phyloP scores from a whole-genome alignment of 2,797 vertebrate genomes.

The Salmo trutta region DNA sequence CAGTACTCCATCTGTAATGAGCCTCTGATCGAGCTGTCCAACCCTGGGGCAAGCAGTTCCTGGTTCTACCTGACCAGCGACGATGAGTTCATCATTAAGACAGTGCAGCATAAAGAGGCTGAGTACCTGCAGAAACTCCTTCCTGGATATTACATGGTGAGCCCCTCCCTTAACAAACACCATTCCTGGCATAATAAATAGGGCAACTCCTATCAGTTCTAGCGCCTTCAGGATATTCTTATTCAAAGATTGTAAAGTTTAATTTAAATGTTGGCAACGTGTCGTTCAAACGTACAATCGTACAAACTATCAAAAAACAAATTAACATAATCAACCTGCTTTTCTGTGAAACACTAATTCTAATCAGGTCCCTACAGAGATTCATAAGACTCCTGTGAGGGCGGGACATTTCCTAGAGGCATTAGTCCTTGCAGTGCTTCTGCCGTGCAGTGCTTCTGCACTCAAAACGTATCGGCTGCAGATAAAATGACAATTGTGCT shows the following conservation, averaged over 20 bases:
- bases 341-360: no score
- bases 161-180: constrained; percentile 24
- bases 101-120: constrained; percentile 95
- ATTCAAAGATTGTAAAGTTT: neutral
- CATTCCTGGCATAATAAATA: neutral
- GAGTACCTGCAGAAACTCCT: constrained; percentile 97
- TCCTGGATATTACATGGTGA: constrained; percentile 98
- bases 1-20: constrained; percentile 95
- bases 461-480: no score
- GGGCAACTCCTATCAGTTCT: neutral
- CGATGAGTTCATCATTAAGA: constrained; percentile 98
- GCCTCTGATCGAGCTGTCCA: constrained; percentile 92
- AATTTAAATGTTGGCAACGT: neutral
- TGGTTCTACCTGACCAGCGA: constrained; percentile 97
- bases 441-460: no score
- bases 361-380: no score
- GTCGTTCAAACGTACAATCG: no score
- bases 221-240: neutral
- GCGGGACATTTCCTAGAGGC: no score
- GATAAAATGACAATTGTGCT: no score
- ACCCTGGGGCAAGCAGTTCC: constrained; percentile 94
- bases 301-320: no score
- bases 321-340: no score
- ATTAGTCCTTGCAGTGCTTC: no score
- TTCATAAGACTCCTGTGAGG: no score